Evolutionary conservation across 2,888 invertebrate species (phyloP).

Genomic region (Tenthredo distinguenda): DNA sequence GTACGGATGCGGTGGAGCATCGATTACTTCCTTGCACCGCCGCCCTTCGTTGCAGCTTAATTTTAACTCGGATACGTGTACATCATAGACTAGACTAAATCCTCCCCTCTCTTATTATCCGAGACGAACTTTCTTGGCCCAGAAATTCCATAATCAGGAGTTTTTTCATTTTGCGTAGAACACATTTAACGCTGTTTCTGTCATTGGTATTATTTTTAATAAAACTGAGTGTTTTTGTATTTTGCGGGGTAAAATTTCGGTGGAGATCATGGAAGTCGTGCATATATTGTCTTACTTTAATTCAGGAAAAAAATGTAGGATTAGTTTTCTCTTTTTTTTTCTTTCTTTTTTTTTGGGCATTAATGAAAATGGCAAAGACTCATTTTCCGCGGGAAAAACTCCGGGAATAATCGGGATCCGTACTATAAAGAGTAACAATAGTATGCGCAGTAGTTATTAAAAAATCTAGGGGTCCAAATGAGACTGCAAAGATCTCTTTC

Average conservation of each 20-base stretch:
- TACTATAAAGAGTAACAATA: not conserved
- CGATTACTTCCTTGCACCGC: constrained; percentile 21
- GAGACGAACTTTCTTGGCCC: not conserved
- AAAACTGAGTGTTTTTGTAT: not conserved
- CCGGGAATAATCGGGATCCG: not conserved
- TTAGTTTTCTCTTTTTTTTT: not conserved
- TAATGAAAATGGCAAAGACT: not conserved
- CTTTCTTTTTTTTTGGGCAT: too few species aligned
- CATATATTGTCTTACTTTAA: not conserved
- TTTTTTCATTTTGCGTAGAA: not conserved
- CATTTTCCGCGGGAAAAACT: not conserved
- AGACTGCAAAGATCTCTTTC: constrained; percentile 16
- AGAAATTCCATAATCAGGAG: not conserved
- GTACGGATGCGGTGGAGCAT: not conserved
- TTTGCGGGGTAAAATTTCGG: not conserved
- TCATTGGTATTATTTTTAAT: not conserved
- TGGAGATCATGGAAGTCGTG: not conserved
- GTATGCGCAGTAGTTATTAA: not conserved
- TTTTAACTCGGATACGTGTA: not conserved
- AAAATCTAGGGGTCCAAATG: not conserved
- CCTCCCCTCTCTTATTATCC: not conserved
- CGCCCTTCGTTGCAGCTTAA: not conserved
- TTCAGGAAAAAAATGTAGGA: not conserved
- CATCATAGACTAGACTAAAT: not conserved
- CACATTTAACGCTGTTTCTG: not conserved